Evolutionary conservation across 1,140 invertebrate species (phyloP).

Genomic region (Drosophila paulistorum): DNA sequence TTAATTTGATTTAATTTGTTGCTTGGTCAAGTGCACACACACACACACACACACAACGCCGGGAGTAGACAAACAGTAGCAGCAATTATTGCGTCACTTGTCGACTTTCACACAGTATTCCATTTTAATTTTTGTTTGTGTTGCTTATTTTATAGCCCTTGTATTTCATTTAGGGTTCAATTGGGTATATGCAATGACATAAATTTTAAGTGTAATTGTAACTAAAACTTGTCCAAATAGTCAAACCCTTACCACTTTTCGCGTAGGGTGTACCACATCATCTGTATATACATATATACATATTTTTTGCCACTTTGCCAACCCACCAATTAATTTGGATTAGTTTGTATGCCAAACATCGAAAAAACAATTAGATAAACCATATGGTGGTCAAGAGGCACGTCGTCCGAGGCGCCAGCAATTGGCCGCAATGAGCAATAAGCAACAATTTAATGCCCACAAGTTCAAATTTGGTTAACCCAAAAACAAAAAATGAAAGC

Average conservation of each 20-base stretch:
- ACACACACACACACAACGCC: neutral
- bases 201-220: too few relatives aligned
- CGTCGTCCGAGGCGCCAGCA: constrained; percentile 35
- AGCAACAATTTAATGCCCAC: constrained; percentile 37
- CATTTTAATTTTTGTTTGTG: neutral
- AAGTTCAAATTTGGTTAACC: neutral
- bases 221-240: too few relatives aligned
- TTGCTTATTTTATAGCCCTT: neutral
- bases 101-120: constrained; percentile 8
- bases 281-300: too few relatives aligned
- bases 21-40: constrained; percentile 45
- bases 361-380: constrained; percentile 37
- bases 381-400: constrained; percentile 10
- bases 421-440: constrained; percentile 39
- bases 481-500: constrained; percentile 39
- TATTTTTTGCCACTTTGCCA: constrained; percentile 33
- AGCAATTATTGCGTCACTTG: constrained; percentile 12
- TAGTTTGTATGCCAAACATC: constrained; percentile 59
- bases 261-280: too few relatives aligned
- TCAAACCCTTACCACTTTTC: too few relatives aligned
- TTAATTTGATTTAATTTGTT: constrained; percentile 55
- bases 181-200: too few relatives aligned
- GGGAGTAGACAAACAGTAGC: neutral
- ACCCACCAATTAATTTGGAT: constrained; percentile 61
- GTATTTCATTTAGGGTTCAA: too few relatives aligned